These are phyloP conservation scores for Gobionotothen gibberifrons DNA, from an alignment of 2,797 vertebrate species.

Conservation along the genomic window DNA sequence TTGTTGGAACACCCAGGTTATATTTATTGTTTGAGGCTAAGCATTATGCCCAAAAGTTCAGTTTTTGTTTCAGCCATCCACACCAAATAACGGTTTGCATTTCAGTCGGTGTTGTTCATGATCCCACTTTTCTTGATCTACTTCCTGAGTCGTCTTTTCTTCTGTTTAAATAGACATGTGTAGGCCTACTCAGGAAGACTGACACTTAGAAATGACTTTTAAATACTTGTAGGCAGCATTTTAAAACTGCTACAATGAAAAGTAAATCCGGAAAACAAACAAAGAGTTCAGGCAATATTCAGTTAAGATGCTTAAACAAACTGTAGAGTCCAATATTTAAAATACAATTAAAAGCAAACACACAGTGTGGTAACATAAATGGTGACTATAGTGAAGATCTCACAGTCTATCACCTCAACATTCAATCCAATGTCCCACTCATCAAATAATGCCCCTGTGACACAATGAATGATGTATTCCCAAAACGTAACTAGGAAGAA, in stretches of 20 bases:
- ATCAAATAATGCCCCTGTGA: conserved; percentile 22
- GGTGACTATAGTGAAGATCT: background rate
- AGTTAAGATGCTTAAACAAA: no score
- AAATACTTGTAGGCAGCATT: background rate
- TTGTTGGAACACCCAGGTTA: conserved; percentile 22
- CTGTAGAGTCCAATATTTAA: no score
- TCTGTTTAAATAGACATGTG: background rate
- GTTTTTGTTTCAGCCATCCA: conserved; percentile 10
- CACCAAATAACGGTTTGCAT: background rate
- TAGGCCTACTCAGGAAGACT: background rate
- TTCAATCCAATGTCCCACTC: background rate
- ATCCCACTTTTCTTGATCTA: background rate
- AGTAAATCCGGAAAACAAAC: no score
- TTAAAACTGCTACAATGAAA: background rate
- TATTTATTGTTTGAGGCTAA: conserved; percentile 16
- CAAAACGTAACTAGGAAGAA: conserved; percentile 5
- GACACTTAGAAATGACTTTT: background rate
- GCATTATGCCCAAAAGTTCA: conserved; percentile 1
- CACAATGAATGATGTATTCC: conserved; percentile 20
- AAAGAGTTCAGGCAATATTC: no score
- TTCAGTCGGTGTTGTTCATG: background rate
- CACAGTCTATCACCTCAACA: background rate
- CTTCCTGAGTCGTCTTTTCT: background rate
- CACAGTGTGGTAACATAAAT: background rate
- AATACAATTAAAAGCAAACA: no score